These are phyloP conservation scores for Ophion obscuratus DNA, from an alignment of 2,888 invertebrate species.

Conservation along the genomic window DNA sequence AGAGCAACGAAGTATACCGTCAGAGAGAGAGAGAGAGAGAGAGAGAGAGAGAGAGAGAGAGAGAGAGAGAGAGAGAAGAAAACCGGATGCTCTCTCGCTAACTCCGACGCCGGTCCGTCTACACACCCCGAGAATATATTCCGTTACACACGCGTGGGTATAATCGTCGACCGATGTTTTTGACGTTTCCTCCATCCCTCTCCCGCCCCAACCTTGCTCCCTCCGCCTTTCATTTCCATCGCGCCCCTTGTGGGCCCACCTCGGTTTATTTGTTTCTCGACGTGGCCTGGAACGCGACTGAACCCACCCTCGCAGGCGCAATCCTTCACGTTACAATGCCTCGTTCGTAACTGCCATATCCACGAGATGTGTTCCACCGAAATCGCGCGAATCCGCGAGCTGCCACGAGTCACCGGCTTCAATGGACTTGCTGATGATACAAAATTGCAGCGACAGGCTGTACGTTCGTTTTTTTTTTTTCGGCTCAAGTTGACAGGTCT, in stretches of 20 bases:
- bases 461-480: too few relatives aligned
- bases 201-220: neutral
- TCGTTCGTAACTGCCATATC: too few relatives aligned
- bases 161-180: constrained; percentile 57
- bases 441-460: too few relatives aligned
- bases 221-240: neutral
- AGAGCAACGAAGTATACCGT: constrained; percentile 40
- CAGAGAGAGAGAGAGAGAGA: neutral
- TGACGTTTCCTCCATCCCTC: constrained; percentile 53
- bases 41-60: neutral
- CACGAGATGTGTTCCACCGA: too few relatives aligned
- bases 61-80: constrained; percentile 35
- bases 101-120: constrained; percentile 49
- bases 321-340: too few relatives aligned
- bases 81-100: constrained; percentile 63
- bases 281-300: too few relatives aligned
- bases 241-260: neutral
- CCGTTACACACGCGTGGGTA: constrained; percentile 11
- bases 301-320: too few relatives aligned
- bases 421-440: too few relatives aligned
- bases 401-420: too few relatives aligned
- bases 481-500: too few relatives aligned
- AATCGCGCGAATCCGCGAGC: too few relatives aligned
- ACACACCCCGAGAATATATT: constrained; percentile 26
- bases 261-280: neutral